A percentile compares a stretch with the other conserved stretches of the same genome.
phyloP scores from a whole-genome alignment of 2,113 vertebrate species.

The Psittacus erithacus region DNA sequence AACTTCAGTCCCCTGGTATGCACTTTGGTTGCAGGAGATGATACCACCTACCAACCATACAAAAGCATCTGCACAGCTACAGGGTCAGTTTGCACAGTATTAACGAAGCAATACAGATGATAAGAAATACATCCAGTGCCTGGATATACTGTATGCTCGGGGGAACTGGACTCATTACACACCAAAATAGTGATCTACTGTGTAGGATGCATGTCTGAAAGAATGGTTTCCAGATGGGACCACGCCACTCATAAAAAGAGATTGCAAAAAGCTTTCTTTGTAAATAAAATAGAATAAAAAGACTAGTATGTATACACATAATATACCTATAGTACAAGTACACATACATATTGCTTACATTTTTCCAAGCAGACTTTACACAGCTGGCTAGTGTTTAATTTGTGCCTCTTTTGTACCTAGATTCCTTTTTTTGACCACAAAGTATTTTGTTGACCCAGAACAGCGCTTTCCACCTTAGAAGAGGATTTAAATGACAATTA shows the following conservation, averaged over 20 bases:
- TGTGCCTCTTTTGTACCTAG: background rate
- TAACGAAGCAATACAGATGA: constrained; percentile 69
- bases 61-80: constrained; percentile 18
- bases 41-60: constrained; percentile 24
- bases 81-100: constrained; percentile 37
- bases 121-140: constrained; percentile 66
- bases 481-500: background rate
- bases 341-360: background rate
- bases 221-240: constrained; percentile 76
- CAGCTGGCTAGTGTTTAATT: background rate
- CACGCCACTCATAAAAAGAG: constrained; percentile 5
- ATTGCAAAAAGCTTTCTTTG: background rate
- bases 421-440: background rate
- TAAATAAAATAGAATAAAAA: background rate
- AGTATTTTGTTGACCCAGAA: background rate
- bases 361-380: background rate
- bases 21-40: constrained; percentile 33
- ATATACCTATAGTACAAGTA: background rate
- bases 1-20: constrained; percentile 31
- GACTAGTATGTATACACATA: background rate
- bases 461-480: background rate
- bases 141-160: constrained; percentile 15
- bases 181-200: constrained; percentile 69
- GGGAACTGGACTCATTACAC: constrained; percentile 59
- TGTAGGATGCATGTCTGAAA: constrained; percentile 17